Percentiles rank a stretch among this genome's conserved stretches.
These are phyloP conservation scores for Heliconius melpomene DNA, from an alignment of 1,140 invertebrate species.

Conservation along the genomic window DNA sequence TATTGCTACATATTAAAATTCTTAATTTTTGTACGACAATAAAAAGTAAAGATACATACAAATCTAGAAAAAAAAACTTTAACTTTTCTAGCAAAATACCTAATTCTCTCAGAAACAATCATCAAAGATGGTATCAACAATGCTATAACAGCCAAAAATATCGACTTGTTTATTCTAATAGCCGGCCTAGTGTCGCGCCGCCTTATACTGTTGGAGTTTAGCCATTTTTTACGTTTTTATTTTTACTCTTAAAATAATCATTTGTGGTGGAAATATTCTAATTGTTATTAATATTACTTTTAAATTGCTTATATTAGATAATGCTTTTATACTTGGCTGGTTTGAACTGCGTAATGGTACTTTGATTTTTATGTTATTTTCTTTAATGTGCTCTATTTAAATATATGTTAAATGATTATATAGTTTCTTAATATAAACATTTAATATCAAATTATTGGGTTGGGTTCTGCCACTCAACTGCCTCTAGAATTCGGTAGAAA, in stretches of 20 bases:
- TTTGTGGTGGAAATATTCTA: constrained; percentile 35
- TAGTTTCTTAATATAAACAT: no score
- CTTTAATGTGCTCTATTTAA: not conserved
- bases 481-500: no score
- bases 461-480: no score
- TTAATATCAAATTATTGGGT: no score
- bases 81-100: not conserved
- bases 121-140: constrained; percentile 5
- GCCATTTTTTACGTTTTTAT: constrained; percentile 31
- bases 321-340: not conserved
- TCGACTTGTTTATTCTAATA: constrained; percentile 32
- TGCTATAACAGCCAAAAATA: constrained; percentile 30
- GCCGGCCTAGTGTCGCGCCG: constrained; percentile 27
- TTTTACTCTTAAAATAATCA: constrained; percentile 26
- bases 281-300: constrained; percentile 15
- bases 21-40: not conserved
- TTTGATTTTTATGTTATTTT: not conserved
- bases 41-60: not conserved
- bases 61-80: not conserved
- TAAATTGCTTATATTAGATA: not conserved
- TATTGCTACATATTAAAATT: no score
- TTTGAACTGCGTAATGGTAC: not conserved
- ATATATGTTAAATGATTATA: not conserved
- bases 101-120: not conserved
- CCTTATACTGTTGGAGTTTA: constrained; percentile 25